A percentile compares a stretch with the other conserved stretches of the same genome.
phyloP scores from a whole-genome alignment of 2,113 vertebrate species.

The Gymnorhina tibicen region DNA sequence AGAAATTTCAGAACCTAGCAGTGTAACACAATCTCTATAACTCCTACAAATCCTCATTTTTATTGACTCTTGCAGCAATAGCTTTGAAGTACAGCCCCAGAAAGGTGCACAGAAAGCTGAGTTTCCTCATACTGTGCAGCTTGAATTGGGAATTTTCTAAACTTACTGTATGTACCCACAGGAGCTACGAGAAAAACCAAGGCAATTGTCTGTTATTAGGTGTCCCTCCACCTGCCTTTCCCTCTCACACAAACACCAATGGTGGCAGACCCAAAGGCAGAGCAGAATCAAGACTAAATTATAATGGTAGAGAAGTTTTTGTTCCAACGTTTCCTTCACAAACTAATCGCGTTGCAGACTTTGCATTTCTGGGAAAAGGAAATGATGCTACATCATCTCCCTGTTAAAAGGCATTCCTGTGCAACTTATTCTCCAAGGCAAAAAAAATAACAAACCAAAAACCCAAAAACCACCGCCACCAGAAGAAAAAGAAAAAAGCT shows the following conservation, averaged over 20 bases:
- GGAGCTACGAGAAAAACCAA: background rate
- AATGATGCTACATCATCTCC: background rate
- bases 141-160: background rate
- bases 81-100: background rate
- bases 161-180: background rate
- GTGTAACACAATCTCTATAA: background rate
- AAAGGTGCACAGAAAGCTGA: background rate
- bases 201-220: background rate
- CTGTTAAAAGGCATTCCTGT: background rate
- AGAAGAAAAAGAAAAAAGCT: background rate
- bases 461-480: rapidly evolving
- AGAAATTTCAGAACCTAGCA: background rate
- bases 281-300: background rate
- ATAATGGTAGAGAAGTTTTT: background rate
- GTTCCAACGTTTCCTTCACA: background rate
- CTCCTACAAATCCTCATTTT: background rate
- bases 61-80: background rate
- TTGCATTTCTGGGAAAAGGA: background rate
- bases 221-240: background rate
- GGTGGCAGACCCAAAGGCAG: background rate
- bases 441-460: background rate
- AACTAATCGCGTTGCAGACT: background rate
- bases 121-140: background rate
- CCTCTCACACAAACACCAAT: background rate
- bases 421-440: background rate